Conservation (phyloP, 2,888 invertebrate genomes). For the Holacanthella duospinosa region DNA sequence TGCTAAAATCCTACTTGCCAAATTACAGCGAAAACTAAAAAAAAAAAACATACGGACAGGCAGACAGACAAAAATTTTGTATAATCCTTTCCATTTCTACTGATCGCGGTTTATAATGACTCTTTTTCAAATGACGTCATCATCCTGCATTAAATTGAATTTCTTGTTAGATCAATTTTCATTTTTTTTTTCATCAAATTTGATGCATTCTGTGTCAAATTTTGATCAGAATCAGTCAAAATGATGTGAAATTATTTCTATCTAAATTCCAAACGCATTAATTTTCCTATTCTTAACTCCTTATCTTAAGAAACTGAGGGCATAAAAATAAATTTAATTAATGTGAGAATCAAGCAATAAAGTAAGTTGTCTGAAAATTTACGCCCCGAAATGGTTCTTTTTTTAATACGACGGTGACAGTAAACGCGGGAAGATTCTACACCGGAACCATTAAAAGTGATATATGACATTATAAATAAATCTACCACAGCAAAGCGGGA, state of each 20-base stretch:
- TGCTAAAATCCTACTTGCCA: not conserved
- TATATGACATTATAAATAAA: not conserved
- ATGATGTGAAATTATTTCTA: no score
- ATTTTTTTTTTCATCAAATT: no score
- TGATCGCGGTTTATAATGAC: no score
- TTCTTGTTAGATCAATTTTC: no score
- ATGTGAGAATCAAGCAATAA: not conserved
- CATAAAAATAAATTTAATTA: not conserved
- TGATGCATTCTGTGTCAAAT: no score
- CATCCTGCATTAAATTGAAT: not conserved
- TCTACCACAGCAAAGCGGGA: not conserved
- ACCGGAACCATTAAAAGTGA: not conserved
- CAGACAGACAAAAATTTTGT: no score
- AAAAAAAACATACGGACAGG: not conserved
- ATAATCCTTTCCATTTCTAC: no score
- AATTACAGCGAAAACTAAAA: not conserved
- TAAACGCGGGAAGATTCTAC: not conserved
- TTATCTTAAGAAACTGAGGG: not conserved
- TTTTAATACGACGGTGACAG: not conserved
- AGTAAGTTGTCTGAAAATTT: not conserved
- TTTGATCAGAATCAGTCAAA: no score
- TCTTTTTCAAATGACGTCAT: not conserved
- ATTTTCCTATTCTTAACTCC: no score
- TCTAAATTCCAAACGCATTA: no score
- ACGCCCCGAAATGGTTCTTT: not conserved